Evolutionary conservation across 2,888 invertebrate genomes (phyloP).

Genomic region (Cepaea hortensis): DNA sequence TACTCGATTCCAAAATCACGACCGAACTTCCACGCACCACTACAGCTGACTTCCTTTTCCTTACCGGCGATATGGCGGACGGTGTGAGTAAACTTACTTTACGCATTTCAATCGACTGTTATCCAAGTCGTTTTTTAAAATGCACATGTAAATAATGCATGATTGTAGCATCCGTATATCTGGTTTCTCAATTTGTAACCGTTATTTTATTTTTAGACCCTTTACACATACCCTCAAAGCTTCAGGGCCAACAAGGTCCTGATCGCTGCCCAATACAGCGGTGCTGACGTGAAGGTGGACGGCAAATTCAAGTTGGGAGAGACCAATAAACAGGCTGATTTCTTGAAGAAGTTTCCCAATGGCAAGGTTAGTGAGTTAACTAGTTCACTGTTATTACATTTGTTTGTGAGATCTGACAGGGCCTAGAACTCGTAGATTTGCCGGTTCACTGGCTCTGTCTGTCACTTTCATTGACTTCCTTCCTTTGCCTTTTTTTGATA

Average conservation of each 20-base stretch:
- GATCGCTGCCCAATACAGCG: constrained; percentile 97
- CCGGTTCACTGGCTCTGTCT: too few relatives aligned
- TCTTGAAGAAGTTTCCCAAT: constrained; percentile 95
- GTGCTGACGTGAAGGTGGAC: constrained; percentile 79
- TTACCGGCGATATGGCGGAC: constrained; percentile 78
- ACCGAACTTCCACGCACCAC: too few relatives aligned
- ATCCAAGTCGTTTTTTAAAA: background rate
- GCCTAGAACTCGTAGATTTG: too few relatives aligned
- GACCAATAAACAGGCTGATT: constrained; percentile 90
- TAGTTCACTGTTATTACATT: background rate
- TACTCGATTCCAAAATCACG: constrained; percentile 11
- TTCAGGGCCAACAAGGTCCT: constrained; percentile 98
- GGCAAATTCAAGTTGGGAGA: constrained; percentile 90
- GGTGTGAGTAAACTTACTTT: constrained; percentile 78
- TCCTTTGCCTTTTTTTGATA: too few relatives aligned
- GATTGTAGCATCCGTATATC: background rate
- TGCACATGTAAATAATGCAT: background rate
- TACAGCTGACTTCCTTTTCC: constrained; percentile 64
- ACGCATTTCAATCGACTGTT: background rate
- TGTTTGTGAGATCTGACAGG: too few relatives aligned
- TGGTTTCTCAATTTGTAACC: constrained; percentile 80
- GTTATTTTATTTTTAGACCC: constrained; percentile 82
- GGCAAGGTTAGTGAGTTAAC: constrained; percentile 86
- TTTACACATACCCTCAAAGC: constrained; percentile 98
- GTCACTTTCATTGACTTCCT: too few relatives aligned